Base-by-base conservation (phyloP, 2,797 vertebrate genomes). In the Limnodromus scolopaceus region DNA sequence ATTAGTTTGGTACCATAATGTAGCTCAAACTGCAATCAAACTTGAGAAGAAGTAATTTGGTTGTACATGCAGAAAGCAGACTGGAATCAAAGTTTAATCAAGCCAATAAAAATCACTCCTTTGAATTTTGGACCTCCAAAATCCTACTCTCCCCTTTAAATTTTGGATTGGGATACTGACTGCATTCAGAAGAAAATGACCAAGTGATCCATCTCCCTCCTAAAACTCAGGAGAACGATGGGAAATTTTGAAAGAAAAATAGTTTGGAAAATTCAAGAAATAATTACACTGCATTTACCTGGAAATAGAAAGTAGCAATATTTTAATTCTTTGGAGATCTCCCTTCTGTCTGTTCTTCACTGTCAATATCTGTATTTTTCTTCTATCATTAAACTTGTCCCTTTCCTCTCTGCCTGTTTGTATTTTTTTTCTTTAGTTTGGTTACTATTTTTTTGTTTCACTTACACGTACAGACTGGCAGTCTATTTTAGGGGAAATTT, bases 381-480 rank as follows among this genome's bases (percentile, higher is more conserved):
- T 98, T 98, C 97, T 98, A 96, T 97, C 97, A 99, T 99, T 99
- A 99, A 99, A 99, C 97, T 98, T 96, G 96, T 92, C 97, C 87
- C 98, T 98, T 97, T 98, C 98, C 98, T 98, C 98, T 97, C 97
- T 96, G 81, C 86, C 96, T 97, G 92, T 75, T 71, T 76, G 61
- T 1, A 6, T 34, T 53, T 65, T 68, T 71, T 84, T 94, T 65
- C 70, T 87, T 81, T 58, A 25, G 17, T 64, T 84, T 75, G 36
- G 45, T 65, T 80, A 64, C 41, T 92, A 6, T 51, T 74, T 87
- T 90, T 97, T 94, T 80, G 5, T 79, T 96, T 90, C 84, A 32
- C 54, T 72, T 89, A 30, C 39, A 27, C 22, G 4, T 86, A 58
- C 49, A 87, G 34, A 60, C 30, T 75, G 70, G 45, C 32, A 57